Base-by-base conservation (phyloP, 2,888 invertebrate genomes). In the Priocnemis perturbator region DNA sequence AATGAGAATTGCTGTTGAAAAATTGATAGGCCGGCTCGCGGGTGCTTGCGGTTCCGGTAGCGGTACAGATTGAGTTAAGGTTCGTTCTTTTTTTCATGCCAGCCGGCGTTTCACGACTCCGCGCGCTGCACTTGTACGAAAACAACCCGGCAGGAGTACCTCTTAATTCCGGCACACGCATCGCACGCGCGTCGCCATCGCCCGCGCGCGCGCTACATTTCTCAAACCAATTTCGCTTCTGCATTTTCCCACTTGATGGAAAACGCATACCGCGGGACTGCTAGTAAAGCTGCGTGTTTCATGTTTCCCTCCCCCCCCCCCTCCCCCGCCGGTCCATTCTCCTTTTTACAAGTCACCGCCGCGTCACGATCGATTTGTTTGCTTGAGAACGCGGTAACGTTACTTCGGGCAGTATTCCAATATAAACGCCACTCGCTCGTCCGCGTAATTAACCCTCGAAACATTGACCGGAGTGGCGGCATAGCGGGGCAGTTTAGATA, bases 1-100 rank as follows among this genome's bases (percentile, higher is more conserved):
- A 83, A 84, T 83, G 82, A 83, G 80, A 84, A 85, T 85, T 85
- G 82, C 83, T 81, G 79, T 77, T 84, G 81, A 83, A 85, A 85
- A 82, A 80, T 81, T 80, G 80, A 84, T 81, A 81, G 77, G 73
- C 72, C 71, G 69, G 57, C 72, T 67, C 67, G 71, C 37, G 64
- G 57, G 52, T 64, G 75, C 61, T 61, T 57, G 60, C 69, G 65
- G 37, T 21, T 58, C 65, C 72, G 62, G 68, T 67, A 68, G 63
- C 67, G 66, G 68, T 70, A 73, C 79, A 79, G 79, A 79, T 79
- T 77, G 79, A 77, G 79, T 79, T 79, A 79, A 79, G 73, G 76
- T 73, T 74, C 73, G 59, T 69, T 77, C 53, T 69, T 64, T 64
- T 19, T 21, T 37, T 30, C 63, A 57, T 65, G 66, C 65, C 68